Evolutionary conservation across 2,888 invertebrate genomes (phyloP), one percentile per base, ranked within the genome.

Genomic region (Erebia palarica): DNA sequence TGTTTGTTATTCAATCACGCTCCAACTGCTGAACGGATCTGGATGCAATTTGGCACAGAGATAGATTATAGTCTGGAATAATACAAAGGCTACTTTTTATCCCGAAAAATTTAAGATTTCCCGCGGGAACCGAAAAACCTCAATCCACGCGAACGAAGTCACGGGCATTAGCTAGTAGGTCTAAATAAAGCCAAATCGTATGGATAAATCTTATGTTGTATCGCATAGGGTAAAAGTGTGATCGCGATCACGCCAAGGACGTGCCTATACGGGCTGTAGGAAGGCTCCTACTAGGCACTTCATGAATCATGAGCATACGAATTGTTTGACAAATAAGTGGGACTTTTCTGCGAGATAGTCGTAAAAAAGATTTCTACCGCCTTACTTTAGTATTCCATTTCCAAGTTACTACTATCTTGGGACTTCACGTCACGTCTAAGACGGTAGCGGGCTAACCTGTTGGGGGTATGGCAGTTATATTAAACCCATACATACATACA

Each of bases 271-370:
- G 7, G 13, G 57, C 57, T 3, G 11, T 10, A 10, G 55, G 9
- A 2, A 3, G 59, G 44, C 47, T 44, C n/a, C 44, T 13, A 16
- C 11, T 4, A 44, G 47, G 7, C 47, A 49, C 63, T 63, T 49
- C 47, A 63, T 21, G 14, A 63, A 18, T 63, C 63, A 63, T 49
- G 63, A 21, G 63, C 49, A 63, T 49, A 49, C 63, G 63, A 63
- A 63, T 63, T 63, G 63, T 63, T 21, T 9, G 63, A 63, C 63
- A 63, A 63, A 63, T 63, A 63, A 58, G 14, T 49, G 18, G 49
- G 63, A 21, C 47, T 18, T 16, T 60, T 44, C 8, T 49, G 1
- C 47, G 10, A 47, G 18, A 16, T 47, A 49, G 21, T 21, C 49
- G 63, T 16, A 49, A 60, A 42, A 14, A 47, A 63, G 44, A 49